Evolutionary conservation across 2,888 invertebrate species (phyloP), one percentile per base, ranked within the genome.

Genomic region (Lasius fuliginosus): DNA sequence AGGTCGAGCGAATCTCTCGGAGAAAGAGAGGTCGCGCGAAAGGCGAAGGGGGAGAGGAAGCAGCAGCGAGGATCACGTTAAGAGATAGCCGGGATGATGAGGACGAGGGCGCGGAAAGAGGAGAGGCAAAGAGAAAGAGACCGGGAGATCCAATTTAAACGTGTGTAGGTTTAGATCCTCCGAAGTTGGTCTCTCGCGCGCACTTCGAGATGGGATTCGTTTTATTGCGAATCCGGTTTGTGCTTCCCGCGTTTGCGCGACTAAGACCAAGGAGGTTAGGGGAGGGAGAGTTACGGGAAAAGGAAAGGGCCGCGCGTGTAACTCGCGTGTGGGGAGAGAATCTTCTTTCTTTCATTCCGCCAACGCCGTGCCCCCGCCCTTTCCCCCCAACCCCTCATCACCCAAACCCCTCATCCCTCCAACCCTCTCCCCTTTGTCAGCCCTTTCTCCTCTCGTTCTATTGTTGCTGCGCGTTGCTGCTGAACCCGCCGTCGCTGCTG

Each of bases 221-320:
- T 93, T 93, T 94, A 94, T 94, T 93, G 93, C 93, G 91, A 94
- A 94, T 94, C 94, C 94, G 94, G 94, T 94, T 94, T 93, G 49
- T n/a, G 93, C 89, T 90, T 81, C 88, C 87, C 85, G 84, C 83
- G 85, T 68, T 84, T 83, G 85, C 76, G 67, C 79, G 85, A 77
- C 60, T 53, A 76, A 67, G 67, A 56, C 67, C 36, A 71, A 76
- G 42, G 75, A 69, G 64, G 18, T 49, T 68, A 74, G 82, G 79
- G 82, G 79, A 89, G 90, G 88, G 79, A 87, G 89, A 90, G 90
- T 85, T 86, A 87, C 88, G 89, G 90, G 86, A 89, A 90, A 89
- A 89, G 89, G 86, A 83, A 87, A 88, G 86, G 56, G 71, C 58
- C 84, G 56, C 83, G 56, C 85, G 77, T 60, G 18, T 56, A 42